Evolutionary conservation across 2,888 invertebrate genomes (phyloP), one percentile per base, ranked within the genome.

Genomic region (Trissonchulus latispiculum): DNA sequence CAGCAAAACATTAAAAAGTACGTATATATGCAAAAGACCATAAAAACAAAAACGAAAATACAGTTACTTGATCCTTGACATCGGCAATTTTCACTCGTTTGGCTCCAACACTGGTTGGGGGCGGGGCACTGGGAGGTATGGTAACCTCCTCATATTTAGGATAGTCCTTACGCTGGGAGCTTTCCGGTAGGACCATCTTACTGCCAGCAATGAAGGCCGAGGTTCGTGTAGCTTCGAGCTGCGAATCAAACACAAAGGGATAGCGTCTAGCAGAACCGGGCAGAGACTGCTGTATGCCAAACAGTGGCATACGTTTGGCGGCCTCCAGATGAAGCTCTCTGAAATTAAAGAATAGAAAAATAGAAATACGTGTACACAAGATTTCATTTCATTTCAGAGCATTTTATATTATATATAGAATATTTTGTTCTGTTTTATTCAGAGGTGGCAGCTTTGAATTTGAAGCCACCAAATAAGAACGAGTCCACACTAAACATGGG

Each of bases 161-260:
- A 36, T 86, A 88, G 78, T 91, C 90, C 68, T 88, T 89, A 74
- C 91, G 88, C 23, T 87, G 85, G 0, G 92, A 90, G 77, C 89
- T 90, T 75, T 90, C 90, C 0, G 96, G 95, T 2, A 95, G 83
- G 62, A 89, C 84, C 76, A 94, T 86, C 83, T 90, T 91, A 73
- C 88, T 86, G 1, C 92, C 92, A 0, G 90, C 89, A 15, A 94
- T 88, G 78, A 89, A 93, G 67, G 91, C 89, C 75, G 90, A 87
- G 1, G 88, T 85, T 79, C 88, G 85, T 80, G 89, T 90, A 0
- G 90, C 89, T 74, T 88, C 87, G 66, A 89, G 85, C 76, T 90
- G 89, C 0, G 89, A 88, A 83, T 95, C 95, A 83, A 90, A 95
- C 0, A 95, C 95, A 84, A 90, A 90, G 0, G 95, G 95, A 84